Base-by-base conservation (phyloP, 2,888 invertebrate genomes). In the Priocnemis perturbator region DNA sequence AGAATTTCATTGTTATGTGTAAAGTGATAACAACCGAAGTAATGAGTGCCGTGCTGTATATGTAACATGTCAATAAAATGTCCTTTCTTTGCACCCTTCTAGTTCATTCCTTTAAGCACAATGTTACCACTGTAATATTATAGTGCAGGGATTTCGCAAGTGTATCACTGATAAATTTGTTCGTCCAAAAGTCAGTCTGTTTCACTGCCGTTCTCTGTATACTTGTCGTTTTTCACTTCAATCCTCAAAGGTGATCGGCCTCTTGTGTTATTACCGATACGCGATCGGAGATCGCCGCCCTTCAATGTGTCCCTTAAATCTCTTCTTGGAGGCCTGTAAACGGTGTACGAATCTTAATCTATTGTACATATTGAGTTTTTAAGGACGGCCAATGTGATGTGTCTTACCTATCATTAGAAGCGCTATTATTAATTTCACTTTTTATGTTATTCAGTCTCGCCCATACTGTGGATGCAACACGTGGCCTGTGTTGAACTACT, bases 381-480 rank as follows among this genome's bases (percentile, higher is more conserved):
- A n/a, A n/a, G n/a, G n/a, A n/a, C n/a, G n/a, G n/a, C n/a, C n/a
- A n/a, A n/a, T n/a, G n/a, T n/a, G n/a, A n/a, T n/a, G n/a, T 55
- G 30, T 60, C 44, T 65, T 64, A 84, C 86, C 85, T 83, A 19
- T 81, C 82, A 45, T 79, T 77, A 5, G 73, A 59, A 11, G 1
- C 14, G 11, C 71, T 69, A 20, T 68, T 78, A 20, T 81, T 76
- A 53, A 44, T 73, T 50, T 81, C 80, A 64, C 79, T 83, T 73
- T 83, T 81, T 3, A 78, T 73, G 23, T 82, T 70, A 75, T 92
- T 92, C 74, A 92, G 84, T 86, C 92, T 90, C 5, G 92, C 90
- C 92, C 92, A 93, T 4, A 93, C 92, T 82, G 90, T 91, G 5
- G 89, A 90, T 17, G 88, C 86, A 60, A 87, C 87, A 61, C 86